Percentiles rank a stretch among this genome's conserved stretches.
Evolutionary conservation across 2,113 vertebrate genomes (phyloP).

Genomic region (Tetraodon nigroviridis): DNA sequence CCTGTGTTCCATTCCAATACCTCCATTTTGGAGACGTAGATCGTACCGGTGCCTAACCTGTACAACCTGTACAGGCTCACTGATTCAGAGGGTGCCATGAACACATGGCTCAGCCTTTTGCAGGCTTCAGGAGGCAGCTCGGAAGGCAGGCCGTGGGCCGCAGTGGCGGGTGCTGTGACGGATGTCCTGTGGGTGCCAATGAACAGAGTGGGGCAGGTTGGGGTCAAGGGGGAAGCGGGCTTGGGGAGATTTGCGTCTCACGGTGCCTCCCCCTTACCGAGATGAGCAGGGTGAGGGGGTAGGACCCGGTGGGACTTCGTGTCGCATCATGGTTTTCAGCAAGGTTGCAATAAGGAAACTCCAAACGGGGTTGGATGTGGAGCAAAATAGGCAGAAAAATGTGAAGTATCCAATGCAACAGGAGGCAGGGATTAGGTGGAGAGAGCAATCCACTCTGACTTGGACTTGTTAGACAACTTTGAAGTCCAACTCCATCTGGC

Average conservation of each 20-base stretch:
- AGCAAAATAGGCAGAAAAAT: slow-evolving; percentile 16
- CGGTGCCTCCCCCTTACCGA: slow-evolving; percentile 45
- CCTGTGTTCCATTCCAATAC: not conserved
- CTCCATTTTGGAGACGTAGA: slow-evolving; percentile 26
- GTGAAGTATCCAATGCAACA: slow-evolving; percentile 7
- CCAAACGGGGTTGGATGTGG: slow-evolving; percentile 6
- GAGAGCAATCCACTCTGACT: slow-evolving; percentile 14
- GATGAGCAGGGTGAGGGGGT: slow-evolving; percentile 11
- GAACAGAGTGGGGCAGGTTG: slow-evolving; percentile 58
- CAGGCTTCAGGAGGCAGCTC: slow-evolving; percentile 41
- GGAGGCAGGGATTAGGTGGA: slow-evolving; percentile 7
- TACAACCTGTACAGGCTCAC: slow-evolving; percentile 63
- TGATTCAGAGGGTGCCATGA: slow-evolving; percentile 59
- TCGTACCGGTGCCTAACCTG: slow-evolving; percentile 48
- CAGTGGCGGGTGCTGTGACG: slow-evolving; percentile 70
- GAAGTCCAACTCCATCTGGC: slow-evolving; percentile 41
- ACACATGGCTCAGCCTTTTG: slow-evolving; percentile 64
- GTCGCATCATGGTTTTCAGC: slow-evolving; percentile 40
- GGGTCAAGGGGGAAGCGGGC: slow-evolving; percentile 48
- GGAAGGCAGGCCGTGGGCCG: slow-evolving; percentile 43
- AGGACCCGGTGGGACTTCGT: slow-evolving; percentile 49
- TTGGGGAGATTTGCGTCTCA: slow-evolving; percentile 55
- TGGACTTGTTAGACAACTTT: slow-evolving; percentile 33
- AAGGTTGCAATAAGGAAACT: slow-evolving; percentile 7
- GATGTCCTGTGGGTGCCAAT: slow-evolving; percentile 64